phyloP scores from a whole-genome alignment of 1,140 invertebrate species.

The Tetragonula clypearis region DNA sequence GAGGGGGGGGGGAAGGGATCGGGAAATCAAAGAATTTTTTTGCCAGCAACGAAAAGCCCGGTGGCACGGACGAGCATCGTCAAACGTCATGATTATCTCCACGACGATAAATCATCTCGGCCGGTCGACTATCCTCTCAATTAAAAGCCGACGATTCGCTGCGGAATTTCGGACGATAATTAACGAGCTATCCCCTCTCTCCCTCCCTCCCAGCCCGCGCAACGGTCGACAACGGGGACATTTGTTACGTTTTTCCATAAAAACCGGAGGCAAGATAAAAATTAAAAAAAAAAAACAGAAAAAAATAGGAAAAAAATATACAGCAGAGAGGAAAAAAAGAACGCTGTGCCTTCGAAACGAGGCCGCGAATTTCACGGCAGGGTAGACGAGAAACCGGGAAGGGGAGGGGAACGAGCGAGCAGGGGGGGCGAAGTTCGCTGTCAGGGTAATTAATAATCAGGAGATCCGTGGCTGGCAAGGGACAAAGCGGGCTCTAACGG shows the following conservation, averaged over 20 bases:
- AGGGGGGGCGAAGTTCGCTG: slow-evolving; percentile 37
- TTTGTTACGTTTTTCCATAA: slow-evolving; percentile 57
- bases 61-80: not conserved
- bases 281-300: slow-evolving; percentile 19
- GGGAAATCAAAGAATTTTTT: not conserved
- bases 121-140: slow-evolving; percentile 22
- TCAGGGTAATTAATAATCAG: slow-evolving; percentile 68
- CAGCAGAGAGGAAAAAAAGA: slow-evolving; percentile 13
- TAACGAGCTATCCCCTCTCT: slow-evolving; percentile 34
- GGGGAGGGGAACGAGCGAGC: not conserved
- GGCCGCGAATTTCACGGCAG: slow-evolving; percentile 47
- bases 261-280: slow-evolving; percentile 32
- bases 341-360: slow-evolving; percentile 47
- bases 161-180: slow-evolving; percentile 58
- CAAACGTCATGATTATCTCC: slow-evolving; percentile 46
- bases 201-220: not conserved
- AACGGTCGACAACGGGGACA: slow-evolving; percentile 11
- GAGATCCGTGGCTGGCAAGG: slow-evolving; percentile 64
- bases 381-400: not conserved
- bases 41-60: not conserved
- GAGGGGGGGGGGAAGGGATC: not conserved
- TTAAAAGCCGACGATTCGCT: slow-evolving; percentile 53
- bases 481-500: slow-evolving; percentile 68
- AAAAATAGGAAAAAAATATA: slow-evolving; percentile 11
- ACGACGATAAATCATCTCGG: slow-evolving; percentile 53